Evolutionary conservation across 2,888 invertebrate species (phyloP).

Genomic region (Gasteruption jaculator): DNA sequence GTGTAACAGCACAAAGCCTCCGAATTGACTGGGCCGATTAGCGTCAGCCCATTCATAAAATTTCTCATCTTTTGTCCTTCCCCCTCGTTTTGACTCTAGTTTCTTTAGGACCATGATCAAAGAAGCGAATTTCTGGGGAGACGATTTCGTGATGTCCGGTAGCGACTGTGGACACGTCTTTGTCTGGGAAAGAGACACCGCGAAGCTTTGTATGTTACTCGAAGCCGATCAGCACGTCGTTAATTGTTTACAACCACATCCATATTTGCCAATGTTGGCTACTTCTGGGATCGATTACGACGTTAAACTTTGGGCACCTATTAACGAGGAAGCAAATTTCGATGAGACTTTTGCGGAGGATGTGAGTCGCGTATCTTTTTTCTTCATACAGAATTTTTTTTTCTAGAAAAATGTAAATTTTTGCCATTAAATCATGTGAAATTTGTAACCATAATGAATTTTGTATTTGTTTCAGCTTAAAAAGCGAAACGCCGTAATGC

Average conservation of each 20-base stretch:
- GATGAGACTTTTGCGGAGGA: slow-evolving; percentile 62
- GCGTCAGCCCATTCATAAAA: slow-evolving; percentile 38
- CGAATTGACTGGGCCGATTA: slow-evolving; percentile 47
- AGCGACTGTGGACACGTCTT: slow-evolving; percentile 87
- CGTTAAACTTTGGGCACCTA: slow-evolving; percentile 77
- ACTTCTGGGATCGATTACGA: slow-evolving; percentile 88
- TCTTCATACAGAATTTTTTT: background rate
- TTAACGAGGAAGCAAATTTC: slow-evolving; percentile 60
- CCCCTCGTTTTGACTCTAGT: slow-evolving; percentile 49
- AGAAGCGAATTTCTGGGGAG: slow-evolving; percentile 82
- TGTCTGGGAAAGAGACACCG: slow-evolving; percentile 71
- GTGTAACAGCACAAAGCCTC: slow-evolving; percentile 46
- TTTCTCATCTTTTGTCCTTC: slow-evolving; percentile 42
- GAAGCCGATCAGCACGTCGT: slow-evolving; percentile 80
- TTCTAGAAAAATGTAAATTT: slow-evolving; percentile 14
- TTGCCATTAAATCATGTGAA: slow-evolving; percentile 9
- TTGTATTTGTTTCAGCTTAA: slow-evolving; percentile 58
- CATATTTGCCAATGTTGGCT: slow-evolving; percentile 69
- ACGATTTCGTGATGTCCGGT: slow-evolving; percentile 77
- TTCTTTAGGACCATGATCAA: slow-evolving; percentile 74
- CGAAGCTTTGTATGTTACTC: slow-evolving; percentile 68
- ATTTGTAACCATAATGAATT: background rate
- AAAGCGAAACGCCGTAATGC: slow-evolving; percentile 74
- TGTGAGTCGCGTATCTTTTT: slow-evolving; percentile 50
- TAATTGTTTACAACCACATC: slow-evolving; percentile 82